These are phyloP conservation scores for Silurus asotus DNA, from an alignment of 2,113 vertebrate genomes.

Conservation along the genomic window DNA sequence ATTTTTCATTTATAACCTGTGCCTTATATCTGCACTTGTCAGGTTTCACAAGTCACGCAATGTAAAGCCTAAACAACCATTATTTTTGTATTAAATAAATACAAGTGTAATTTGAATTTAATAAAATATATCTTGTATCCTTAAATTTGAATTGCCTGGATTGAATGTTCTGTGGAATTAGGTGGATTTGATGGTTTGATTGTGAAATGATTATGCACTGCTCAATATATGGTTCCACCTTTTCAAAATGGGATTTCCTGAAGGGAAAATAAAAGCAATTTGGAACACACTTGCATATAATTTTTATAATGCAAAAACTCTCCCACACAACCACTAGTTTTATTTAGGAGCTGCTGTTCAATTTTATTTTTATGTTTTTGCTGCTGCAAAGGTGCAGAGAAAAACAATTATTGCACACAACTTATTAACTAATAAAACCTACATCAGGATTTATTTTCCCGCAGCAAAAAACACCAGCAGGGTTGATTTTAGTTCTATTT, in stretches of 20 bases:
- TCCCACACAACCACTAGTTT: not conserved
- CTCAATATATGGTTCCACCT: not conserved
- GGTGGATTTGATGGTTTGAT: not conserved
- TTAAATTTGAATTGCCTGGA: not conserved
- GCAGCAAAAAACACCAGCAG: not conserved
- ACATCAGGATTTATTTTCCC: not conserved
- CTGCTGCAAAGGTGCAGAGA: not conserved
- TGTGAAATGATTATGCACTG: not conserved
- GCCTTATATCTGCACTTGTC: conserved; percentile 20
- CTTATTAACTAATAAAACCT: not conserved
- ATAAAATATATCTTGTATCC: not conserved
- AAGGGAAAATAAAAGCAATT: not conserved
- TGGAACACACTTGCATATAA: not conserved
- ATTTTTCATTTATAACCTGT: conserved; percentile 14
- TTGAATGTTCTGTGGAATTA: not conserved
- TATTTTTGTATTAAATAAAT: conserved; percentile 40
- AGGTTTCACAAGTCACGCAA: conserved; percentile 13
- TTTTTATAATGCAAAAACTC: not conserved
- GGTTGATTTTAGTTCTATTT: not conserved
- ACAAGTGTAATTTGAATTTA: not conserved
- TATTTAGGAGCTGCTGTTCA: not conserved
- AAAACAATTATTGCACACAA: not conserved
- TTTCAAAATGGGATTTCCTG: not conserved
- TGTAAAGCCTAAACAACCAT: conserved; percentile 27
- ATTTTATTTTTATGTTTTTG: not conserved